These are phyloP conservation scores for Microchrysa polita DNA, from an alignment of 2,888 invertebrate genomes.

Conservation along the genomic window DNA sequence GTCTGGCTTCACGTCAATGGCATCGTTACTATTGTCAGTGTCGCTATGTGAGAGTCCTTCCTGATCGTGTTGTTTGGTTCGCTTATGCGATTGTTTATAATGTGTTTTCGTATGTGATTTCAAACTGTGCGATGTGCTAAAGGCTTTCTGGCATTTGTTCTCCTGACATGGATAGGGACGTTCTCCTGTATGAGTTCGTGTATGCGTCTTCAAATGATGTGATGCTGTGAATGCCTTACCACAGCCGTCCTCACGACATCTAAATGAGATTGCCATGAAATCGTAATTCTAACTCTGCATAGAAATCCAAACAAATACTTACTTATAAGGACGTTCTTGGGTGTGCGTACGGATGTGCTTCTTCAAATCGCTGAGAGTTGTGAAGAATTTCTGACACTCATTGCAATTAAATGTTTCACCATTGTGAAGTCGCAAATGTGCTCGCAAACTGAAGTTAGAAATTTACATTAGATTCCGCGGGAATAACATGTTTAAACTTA, in stretches of 20 bases:
- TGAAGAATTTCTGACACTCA: constrained; percentile 90
- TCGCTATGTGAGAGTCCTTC: constrained; percentile 19
- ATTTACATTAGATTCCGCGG: background rate
- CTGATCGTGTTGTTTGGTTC: constrained; percentile 42
- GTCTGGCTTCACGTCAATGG: background rate
- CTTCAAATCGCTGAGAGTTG: constrained; percentile 92
- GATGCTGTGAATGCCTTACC: constrained; percentile 94
- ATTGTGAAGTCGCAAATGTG: constrained; percentile 91
- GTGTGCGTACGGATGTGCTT: constrained; percentile 94
- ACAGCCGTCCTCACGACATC: constrained; percentile 84
- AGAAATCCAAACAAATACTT: constrained; percentile 53
- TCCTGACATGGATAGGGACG: constrained; percentile 80
- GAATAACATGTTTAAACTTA: background rate
- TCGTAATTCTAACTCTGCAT: background rate
- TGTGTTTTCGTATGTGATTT: constrained; percentile 83
- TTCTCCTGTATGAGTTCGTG: constrained; percentile 77
- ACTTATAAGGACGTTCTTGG: constrained; percentile 89
- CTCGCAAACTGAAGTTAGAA: constrained; percentile 71
- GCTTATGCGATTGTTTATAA: constrained; percentile 63
- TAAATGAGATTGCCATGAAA: constrained; percentile 57
- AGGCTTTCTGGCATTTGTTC: constrained; percentile 76
- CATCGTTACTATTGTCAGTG: constrained; percentile 33
- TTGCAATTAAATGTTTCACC: constrained; percentile 95
- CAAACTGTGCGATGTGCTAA: constrained; percentile 85
- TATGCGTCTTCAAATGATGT: constrained; percentile 92